These are phyloP conservation scores for Squalus acanthias DNA, from an alignment of 2,797 vertebrate species.

Conservation along the genomic window DNA sequence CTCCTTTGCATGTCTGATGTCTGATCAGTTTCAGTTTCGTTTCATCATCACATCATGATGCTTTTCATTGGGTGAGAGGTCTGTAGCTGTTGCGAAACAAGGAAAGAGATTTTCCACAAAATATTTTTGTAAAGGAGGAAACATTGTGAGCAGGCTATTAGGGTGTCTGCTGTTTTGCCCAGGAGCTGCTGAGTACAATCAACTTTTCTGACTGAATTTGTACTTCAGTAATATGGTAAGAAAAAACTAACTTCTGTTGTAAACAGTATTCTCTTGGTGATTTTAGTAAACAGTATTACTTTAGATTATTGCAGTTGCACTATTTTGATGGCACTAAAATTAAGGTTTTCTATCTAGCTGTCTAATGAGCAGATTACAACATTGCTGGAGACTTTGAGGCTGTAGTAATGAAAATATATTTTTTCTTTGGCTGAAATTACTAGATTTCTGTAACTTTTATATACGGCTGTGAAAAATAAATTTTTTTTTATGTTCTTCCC, in stretches of 20 bases:
- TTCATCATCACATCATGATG: neutral
- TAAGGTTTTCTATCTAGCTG: neutral
- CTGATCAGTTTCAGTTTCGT: conserved; percentile 34
- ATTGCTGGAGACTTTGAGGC: neutral
- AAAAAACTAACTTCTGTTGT: no score
- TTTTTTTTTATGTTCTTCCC: neutral
- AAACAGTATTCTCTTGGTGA: neutral
- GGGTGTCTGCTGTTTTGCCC: no score
- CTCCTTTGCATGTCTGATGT: neutral
- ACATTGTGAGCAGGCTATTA: neutral
- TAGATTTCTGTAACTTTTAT: neutral
- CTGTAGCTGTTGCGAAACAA: neutral
- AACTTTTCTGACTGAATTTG: neutral
- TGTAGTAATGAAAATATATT: neutral
- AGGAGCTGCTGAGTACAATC: neutral
- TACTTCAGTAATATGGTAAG: neutral
- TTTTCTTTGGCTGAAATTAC: neutral
- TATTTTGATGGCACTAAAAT: neutral
- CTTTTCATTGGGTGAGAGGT: neutral
- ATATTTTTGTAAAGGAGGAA: neutral
- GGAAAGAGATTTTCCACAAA: neutral
- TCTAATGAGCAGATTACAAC: neutral
- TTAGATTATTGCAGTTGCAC: neutral
- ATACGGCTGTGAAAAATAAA: neutral
- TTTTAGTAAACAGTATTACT: neutral